Evolutionary conservation across 2,113 vertebrate species (phyloP).

Genomic region (Ceyx cyanopectus): DNA sequence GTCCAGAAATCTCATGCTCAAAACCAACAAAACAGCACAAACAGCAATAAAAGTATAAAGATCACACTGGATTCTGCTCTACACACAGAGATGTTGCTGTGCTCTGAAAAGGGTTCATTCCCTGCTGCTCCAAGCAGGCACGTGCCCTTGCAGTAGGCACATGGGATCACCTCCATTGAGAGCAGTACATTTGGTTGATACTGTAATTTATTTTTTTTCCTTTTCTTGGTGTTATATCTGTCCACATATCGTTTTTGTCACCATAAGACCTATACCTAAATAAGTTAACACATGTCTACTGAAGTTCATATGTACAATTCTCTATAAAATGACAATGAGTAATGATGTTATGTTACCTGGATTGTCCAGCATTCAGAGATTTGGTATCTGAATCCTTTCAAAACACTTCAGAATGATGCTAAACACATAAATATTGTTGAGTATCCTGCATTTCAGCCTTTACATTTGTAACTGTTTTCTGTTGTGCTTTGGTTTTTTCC

Average conservation of each 20-base stretch:
- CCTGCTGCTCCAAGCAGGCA: neutral
- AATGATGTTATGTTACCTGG: neutral
- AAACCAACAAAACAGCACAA: neutral
- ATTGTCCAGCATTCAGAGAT: neutral
- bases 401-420: neutral
- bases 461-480: neutral
- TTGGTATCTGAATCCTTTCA: neutral
- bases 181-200: neutral
- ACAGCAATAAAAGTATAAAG: neutral
- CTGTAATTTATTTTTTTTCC: neutral
- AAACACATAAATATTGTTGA: neutral
- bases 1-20: neutral
- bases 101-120: neutral
- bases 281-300: neutral
- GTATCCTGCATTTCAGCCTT: neutral
- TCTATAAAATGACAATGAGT: neutral
- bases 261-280: neutral
- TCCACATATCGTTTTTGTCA: neutral
- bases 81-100: neutral
- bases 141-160: neutral
- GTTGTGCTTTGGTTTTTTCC: neutral
- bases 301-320: neutral
- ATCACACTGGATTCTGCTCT: neutral
- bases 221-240: neutral
- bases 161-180: rapidly evolving